Evolutionary conservation across 2,797 vertebrate genomes (phyloP), one percentile per base, ranked within the genome.

Genomic region (Vespertilio murinus): DNA sequence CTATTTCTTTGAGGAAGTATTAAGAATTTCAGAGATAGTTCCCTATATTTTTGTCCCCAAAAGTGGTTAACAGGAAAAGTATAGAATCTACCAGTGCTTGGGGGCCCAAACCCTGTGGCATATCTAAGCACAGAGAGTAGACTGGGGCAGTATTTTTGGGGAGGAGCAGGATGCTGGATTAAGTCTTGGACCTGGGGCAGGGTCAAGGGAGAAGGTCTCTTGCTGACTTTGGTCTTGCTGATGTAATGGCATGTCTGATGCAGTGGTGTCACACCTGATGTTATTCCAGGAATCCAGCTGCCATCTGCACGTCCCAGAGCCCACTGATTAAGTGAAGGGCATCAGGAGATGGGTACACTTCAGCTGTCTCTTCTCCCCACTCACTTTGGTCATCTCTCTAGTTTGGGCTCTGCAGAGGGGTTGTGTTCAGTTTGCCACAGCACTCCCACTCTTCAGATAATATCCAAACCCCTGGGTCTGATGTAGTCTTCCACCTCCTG

Each of bases 271-370:
- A 69, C 47, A 2, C 23, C 22, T 64, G 45, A 42, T 38, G 28
- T 40, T 22, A 30, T 52, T 64, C 9, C 49, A 84, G 33, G 70
- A 79, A 10, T 9, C 56, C n/a, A n/a, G 20, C 52, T 30, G 67
- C 38, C 64, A 11, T 49, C 54, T 4, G 22, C 0, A 2, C 78
- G 56, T 47, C 81, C 70, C 49, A 47, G 73, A 64, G 45, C 67
- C 77, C 5, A 6, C 28, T 23, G 6, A 2, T 7, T 35, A 33
- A 23, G 22, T 14, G 25, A 65, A 10, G 30, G 38, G 9, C 1
- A 1, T 30, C 18, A 1, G 13, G 35, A n/a, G 59, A 30, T 2
- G 28, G 1, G 5, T 8, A 30, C 0, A 8, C 12, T 23, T n/a
- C 59, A 35, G 52, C 13, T 11, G 33, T 2, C 22, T 5, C 64